These are phyloP conservation scores for Apostichopus californicus DNA, from an alignment of 35 echinoderm and acorn worm genomes.

Conservation along the genomic window DNA sequence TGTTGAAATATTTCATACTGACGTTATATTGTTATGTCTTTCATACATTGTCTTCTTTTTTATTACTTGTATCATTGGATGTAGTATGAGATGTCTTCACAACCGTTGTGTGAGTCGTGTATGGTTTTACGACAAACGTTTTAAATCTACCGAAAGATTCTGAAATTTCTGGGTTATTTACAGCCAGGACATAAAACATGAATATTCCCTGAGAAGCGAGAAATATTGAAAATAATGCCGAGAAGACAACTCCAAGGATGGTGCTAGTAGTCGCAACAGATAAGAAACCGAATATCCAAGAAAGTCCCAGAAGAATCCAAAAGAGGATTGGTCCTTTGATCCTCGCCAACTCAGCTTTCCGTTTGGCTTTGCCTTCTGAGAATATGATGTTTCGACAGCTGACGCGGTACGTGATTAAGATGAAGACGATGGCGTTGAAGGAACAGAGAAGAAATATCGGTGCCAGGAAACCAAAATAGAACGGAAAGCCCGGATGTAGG, in stretches of 20 bases:
- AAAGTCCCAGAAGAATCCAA: conserved; percentile 21
- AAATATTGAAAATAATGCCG: neutral
- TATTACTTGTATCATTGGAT: neutral
- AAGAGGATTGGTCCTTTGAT: conserved; percentile 34
- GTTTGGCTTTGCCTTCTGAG: neutral
- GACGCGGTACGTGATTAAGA: conserved; percentile 23
- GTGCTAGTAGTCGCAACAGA: neutral
- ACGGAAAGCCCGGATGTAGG: neutral
- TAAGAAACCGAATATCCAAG: conserved; percentile 3
- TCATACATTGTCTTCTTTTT: too few relatives aligned
- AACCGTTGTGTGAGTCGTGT: neutral
- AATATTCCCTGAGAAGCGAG: neutral
- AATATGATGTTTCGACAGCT: neutral
- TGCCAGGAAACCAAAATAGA: neutral
- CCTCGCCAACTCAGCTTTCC: conserved; percentile 11
- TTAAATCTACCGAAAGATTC: neutral
- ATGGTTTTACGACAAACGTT: neutral
- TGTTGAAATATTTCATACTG: too few relatives aligned
- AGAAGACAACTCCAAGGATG: neutral
- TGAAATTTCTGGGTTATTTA: conserved; percentile 27
- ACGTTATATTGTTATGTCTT: too few relatives aligned
- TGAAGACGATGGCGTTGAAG: neutral
- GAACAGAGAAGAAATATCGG: neutral
- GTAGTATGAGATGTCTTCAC: neutral
- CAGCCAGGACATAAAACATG: conserved; percentile 36